Conservation (phyloP, 2,797 vertebrate species). For the Lates japonicus region DNA sequence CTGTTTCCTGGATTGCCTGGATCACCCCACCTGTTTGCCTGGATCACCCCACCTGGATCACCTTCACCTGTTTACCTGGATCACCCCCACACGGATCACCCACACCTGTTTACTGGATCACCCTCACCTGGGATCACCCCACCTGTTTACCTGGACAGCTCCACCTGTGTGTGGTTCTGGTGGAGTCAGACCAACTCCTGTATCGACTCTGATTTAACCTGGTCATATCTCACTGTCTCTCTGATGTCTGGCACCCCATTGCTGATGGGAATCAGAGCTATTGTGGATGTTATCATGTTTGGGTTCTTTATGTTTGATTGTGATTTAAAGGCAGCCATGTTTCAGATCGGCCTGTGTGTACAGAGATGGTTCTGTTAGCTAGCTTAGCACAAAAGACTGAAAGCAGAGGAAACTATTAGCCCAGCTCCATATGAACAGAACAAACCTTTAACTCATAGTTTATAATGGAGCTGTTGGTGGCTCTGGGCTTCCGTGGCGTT, state of each 20-base stretch:
- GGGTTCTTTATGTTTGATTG: slow-evolving; percentile 1
- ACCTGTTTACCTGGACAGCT: neutral
- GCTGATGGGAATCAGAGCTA: neutral
- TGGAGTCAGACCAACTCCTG: neutral
- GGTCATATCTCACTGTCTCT: too few relatives aligned
- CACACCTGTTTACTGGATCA: too few relatives aligned
- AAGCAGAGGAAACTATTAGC: slow-evolving; percentile 28
- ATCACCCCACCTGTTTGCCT: too few relatives aligned
- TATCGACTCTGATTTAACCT: neutral
- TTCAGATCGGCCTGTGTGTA: slow-evolving; percentile 15
- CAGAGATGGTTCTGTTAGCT: slow-evolving; percentile 26
- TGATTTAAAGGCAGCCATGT: slow-evolving; percentile 20
- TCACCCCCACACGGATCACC: too few relatives aligned
- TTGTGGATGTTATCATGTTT: neutral
- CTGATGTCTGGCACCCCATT: too few relatives aligned
- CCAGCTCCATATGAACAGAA: slow-evolving; percentile 7
- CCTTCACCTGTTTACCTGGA: too few relatives aligned
- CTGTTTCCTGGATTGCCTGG: too few relatives aligned
- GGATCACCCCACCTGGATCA: too few relatives aligned
- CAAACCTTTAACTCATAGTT: neutral
- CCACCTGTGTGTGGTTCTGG: neutral
- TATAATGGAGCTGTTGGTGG: neutral
- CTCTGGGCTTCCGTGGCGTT: slow-evolving; percentile 50
- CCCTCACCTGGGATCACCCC: too few relatives aligned
- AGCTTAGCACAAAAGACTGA: slow-evolving; percentile 55